Evolutionary conservation across 2,888 invertebrate genomes (phyloP).

Genomic region (Yponomeuta plumbellus): DNA sequence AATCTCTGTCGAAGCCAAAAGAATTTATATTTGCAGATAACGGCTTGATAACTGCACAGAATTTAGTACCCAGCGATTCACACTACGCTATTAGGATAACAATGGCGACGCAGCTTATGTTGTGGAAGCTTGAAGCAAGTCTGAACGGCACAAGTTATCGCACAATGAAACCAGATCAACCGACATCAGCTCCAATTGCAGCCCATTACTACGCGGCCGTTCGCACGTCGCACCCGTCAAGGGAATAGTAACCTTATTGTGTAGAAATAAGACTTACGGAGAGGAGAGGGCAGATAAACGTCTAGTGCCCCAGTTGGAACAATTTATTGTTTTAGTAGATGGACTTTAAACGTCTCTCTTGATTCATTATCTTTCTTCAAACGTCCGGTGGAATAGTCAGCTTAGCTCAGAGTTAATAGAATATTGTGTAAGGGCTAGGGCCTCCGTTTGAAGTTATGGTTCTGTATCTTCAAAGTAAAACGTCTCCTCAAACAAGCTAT

Average conservation of each 20-base stretch:
- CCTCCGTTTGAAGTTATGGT: neutral
- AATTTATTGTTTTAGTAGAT: constrained; percentile 8
- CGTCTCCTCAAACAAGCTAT: neutral
- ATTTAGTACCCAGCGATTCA: too few relatives aligned
- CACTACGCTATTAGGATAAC: too few relatives aligned
- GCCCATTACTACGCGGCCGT: neutral
- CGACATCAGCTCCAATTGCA: constrained; percentile 1
- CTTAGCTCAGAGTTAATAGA: neutral
- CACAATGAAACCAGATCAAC: neutral
- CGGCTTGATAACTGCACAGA: too few relatives aligned
- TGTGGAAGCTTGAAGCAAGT: neutral
- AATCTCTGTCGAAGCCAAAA: too few relatives aligned
- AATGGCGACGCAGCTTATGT: neutral
- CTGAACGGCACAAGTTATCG: neutral
- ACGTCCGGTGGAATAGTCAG: neutral
- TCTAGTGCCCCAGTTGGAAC: constrained; percentile 1
- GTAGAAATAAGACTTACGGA: neutral
- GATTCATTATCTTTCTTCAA: neutral
- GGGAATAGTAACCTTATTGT: neutral
- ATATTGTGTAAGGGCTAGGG: neutral
- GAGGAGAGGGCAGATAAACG: neutral
- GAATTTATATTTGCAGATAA: too few relatives aligned
- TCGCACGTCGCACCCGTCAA: neutral
- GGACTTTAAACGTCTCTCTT: constrained; percentile 10
- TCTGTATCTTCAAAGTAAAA: neutral